Conservation (phyloP, 1,140 invertebrate genomes). For the Euglossa dilemma region DNA sequence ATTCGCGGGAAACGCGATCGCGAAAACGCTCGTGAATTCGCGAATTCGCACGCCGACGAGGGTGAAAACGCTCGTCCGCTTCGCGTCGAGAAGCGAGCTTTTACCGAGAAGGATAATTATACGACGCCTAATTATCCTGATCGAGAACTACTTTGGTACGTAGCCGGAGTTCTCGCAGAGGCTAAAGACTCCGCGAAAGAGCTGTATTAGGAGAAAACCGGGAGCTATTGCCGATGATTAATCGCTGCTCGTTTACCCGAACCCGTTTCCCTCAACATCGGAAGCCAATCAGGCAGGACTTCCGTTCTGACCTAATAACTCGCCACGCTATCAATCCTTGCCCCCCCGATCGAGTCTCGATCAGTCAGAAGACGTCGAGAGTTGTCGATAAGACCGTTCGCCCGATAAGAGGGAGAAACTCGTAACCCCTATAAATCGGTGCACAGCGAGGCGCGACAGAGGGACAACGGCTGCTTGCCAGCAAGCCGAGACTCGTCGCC, state of each 20-base stretch:
- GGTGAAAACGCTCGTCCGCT: too few species aligned
- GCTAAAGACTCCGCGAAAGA: background rate
- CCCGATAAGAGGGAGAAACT: background rate
- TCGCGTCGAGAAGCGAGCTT: too few species aligned
- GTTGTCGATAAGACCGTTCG: background rate
- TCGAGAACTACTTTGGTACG: background rate
- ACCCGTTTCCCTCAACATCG: background rate
- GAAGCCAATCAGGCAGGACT: constrained; percentile 1
- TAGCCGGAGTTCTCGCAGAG: background rate
- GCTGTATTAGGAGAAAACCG: background rate
- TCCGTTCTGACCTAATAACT: constrained; percentile 11
- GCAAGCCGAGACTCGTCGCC: background rate
- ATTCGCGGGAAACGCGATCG: too few species aligned
- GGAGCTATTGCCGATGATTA: constrained; percentile 1
- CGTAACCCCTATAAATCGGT: background rate
- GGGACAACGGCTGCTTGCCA: background rate
- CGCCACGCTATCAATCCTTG: background rate
- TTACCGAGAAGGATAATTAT: too few species aligned
- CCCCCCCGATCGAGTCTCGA: background rate
- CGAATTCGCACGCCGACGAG: too few species aligned
- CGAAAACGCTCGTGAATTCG: too few species aligned
- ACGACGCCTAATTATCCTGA: too few species aligned
- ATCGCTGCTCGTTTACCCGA: background rate
- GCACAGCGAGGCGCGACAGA: too few species aligned
- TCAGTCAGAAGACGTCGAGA: background rate